Percentiles rank a stretch among this genome's conserved stretches.
Conservation (phyloP, 2,797 vertebrate species). For the Paedocypris micromegethes region DNA sequence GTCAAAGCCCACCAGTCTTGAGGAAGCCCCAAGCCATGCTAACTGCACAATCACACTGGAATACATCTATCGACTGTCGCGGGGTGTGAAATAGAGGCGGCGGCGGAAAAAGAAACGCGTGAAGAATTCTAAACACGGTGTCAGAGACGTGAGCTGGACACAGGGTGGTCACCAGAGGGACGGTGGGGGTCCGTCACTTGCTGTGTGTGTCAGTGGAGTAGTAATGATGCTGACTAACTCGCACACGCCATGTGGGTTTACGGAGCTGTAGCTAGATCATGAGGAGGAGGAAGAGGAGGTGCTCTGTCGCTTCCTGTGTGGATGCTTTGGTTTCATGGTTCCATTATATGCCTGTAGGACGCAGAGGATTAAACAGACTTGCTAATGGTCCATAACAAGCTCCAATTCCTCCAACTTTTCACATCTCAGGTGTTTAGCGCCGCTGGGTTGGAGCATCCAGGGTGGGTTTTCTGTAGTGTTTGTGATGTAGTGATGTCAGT, state of each 20-base stretch:
- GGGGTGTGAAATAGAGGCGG: conserved; percentile 24
- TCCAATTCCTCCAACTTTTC: not conserved
- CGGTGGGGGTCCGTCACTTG: conserved; percentile 1
- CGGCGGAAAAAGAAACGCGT: not conserved
- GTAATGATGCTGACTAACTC: no score
- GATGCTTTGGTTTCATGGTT: not conserved
- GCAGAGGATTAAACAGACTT: conserved; percentile 2
- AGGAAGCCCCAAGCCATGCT: not conserved
- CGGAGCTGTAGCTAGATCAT: no score
- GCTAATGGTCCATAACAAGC: conserved; percentile 11
- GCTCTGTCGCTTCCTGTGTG: not conserved
- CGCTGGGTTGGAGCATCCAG: not conserved
- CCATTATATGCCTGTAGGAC: not conserved
- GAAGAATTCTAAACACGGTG: not conserved
- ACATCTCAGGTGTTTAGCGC: not conserved
- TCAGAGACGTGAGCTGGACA: conserved; percentile 13
- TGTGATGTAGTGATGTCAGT: no score
- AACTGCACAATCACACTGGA: no score
- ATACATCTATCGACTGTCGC: no score
- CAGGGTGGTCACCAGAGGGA: conserved; percentile 4
- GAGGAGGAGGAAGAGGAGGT: no score
- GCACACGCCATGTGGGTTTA: no score
- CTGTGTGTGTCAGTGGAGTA: not conserved
- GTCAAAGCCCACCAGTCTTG: no score
- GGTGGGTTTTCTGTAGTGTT: no score